A percentile compares a stretch with the other conserved stretches of the same genome.
Evolutionary conservation across 1,140 invertebrate genomes (phyloP).

Genomic region (Lepidostoma basale): DNA sequence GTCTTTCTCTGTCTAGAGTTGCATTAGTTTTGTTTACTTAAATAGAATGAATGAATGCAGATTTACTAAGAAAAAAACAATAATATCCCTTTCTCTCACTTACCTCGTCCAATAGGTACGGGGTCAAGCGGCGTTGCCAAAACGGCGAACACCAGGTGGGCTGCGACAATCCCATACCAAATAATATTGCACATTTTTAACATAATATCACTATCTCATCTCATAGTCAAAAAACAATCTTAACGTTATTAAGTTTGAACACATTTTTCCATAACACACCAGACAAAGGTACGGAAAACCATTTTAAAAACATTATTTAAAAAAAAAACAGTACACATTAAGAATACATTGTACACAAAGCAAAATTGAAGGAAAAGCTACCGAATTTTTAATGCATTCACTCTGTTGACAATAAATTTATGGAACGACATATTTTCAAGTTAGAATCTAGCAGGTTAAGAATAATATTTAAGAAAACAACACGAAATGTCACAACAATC

Average conservation of each 20-base stretch:
- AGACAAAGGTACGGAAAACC: slow-evolving; percentile 26
- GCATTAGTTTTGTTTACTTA: too few species aligned
- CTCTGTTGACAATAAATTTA: slow-evolving; percentile 23
- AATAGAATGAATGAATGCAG: background rate
- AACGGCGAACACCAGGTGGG: slow-evolving; percentile 29
- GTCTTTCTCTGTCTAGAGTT: too few species aligned
- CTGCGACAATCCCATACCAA: slow-evolving; percentile 33
- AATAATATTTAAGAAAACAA: slow-evolving; percentile 24
- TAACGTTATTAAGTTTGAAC: slow-evolving; percentile 28
- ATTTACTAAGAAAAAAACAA: slow-evolving; percentile 5
- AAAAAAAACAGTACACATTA: slow-evolving; percentile 11
- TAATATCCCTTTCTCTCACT: slow-evolving; percentile 34
- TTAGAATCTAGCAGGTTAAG: background rate
- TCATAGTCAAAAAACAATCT: slow-evolving; percentile 24
- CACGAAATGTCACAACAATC: slow-evolving; percentile 32
- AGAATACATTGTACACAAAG: slow-evolving; percentile 36
- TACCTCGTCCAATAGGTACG: slow-evolving; percentile 39
- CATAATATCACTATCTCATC: slow-evolving; percentile 31
- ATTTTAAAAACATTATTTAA: slow-evolving; percentile 32
- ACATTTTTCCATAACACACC: slow-evolving; percentile 35
- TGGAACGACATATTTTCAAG: slow-evolving; percentile 23
- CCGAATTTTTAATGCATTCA: slow-evolving; percentile 32
- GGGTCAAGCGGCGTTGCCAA: slow-evolving; percentile 40
- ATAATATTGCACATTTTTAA: slow-evolving; percentile 37
- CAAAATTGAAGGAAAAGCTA: slow-evolving; percentile 22